Base-by-base conservation (phyloP, 2,113 vertebrate species). In the Aldabrachelys gigantea region DNA sequence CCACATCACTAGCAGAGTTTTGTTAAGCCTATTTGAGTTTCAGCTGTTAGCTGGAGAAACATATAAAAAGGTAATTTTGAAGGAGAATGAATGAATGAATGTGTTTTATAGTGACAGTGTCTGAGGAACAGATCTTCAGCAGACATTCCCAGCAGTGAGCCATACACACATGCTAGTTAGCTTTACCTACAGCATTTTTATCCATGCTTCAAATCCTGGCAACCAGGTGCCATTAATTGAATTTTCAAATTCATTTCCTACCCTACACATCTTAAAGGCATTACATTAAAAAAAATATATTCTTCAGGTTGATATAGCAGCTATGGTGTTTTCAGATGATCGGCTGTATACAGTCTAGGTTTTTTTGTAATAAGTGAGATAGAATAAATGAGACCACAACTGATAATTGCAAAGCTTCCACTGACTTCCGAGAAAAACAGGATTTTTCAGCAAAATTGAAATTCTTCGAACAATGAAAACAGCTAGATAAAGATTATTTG, bases 71-170 rank as follows among this genome's bases (percentile, higher is more conserved):
- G 59, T 80, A 95, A 95, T 89, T 91, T 90, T 29, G 82, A 54
- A 80, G 29, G 76, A 47, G 24, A 50, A 31, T 49, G 92, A 89
- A 87, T 92, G 38, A n/a, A 3, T 84, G 4, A 41, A 91, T 89
- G 35, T 87, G 85, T 83, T 92, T 76, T 85, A n/a, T 82, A 72
- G 69, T 87, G 47, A 50, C 88, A 82, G 49, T 76, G 52, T 86
- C 84, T 76, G 9, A 49, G 82, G 96, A 92, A 88, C 29, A 92
- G 44, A 85, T 80, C 84, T 94, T 96, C 91, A 72, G 91, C 75
- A 93, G 97, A 95, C 90, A 94, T 83, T 95, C 80, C 65, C 2
- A 87, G 88, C 27, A 89, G 92, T 96, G 89, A 96, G 95, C 95
- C 57, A 94, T 81, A 88, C 82, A 89, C 89, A 81, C 49, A 47